Base-by-base conservation (phyloP, 2,888 invertebrate genomes). In the Bellardia pandia region DNA sequence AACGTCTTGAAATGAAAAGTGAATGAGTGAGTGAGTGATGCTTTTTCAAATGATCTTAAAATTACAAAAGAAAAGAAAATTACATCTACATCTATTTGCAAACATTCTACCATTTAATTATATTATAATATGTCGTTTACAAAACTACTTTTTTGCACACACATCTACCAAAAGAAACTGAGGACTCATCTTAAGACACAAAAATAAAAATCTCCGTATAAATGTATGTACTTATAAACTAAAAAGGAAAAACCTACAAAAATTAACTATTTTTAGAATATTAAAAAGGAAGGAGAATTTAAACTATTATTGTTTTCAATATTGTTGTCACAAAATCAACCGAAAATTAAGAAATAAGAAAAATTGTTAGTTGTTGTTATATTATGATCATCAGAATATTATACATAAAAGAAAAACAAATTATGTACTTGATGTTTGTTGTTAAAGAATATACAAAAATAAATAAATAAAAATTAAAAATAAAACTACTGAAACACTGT, bases 321-420 rank as follows among this genome's bases (percentile, higher is more conserved):
- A 82, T 88, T 85, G 82, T 85, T 85, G 88, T 82, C 85, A 79
- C 82, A 82, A 88, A 69, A 68, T 56, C 58, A 66, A 81, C 40
- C n/a, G n/a, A 56, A 76, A 75, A 68, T 14, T n/a, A 71, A 45
- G 62, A 72, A 77, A 7, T n/a, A 42, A 56, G 45, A 75, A 86
- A 66, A 66, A 76, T 85, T 83, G 79, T 81, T 81, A 85, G 80
- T 84, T 86, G 86, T 84, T 86, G 77, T 85, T 84, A 84, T 86
- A 78, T 81, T 86, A 78, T 81, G 75, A 87, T 81, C 81, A 78
- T 83, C 74, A 68, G 33, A 75, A 77, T 83, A 80, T 77, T 78
- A 62, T 75, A 37, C 37, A 37, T 37, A 79, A 72, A 77, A 42
- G 51, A 60, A 74, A 74, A 77, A 76, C 33, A 51, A 81, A 79